A percentile compares a stretch with the other conserved stretches of the same genome.
Evolutionary conservation across 2,888 invertebrate species (phyloP).

Genomic region (Exephanes ischioxanthus): DNA sequence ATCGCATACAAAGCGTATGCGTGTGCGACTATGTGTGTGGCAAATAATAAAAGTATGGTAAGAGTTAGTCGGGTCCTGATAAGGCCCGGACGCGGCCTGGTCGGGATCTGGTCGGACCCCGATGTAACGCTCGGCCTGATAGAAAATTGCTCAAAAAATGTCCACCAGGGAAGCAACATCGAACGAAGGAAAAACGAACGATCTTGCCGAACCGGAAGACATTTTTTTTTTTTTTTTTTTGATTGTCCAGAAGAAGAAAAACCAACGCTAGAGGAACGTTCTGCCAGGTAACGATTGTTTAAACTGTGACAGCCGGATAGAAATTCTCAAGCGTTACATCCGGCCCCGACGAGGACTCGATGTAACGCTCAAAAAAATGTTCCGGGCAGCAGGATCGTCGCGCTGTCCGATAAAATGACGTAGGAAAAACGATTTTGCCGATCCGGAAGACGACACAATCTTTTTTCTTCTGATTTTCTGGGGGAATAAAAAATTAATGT

Average conservation of each 20-base stretch:
- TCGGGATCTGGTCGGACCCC: background rate
- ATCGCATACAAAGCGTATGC: background rate
- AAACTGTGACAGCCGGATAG: background rate
- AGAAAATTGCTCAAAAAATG: no score
- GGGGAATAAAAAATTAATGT: background rate
- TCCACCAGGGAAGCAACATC: no score
- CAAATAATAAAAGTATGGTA: background rate
- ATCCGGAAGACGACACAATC: background rate
- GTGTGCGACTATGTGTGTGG: background rate
- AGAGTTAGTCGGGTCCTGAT: background rate
- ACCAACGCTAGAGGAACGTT: background rate
- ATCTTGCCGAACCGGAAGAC: no score
- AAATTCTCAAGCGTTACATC: background rate
- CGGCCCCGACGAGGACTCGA: background rate
- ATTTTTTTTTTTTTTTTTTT: no score
- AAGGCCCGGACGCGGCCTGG: background rate
- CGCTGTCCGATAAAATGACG: background rate
- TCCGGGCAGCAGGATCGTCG: no score
- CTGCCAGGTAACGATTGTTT: no score
- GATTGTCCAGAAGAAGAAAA: no score
- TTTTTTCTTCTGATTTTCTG: background rate
- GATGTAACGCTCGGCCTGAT: background rate
- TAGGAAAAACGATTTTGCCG: background rate
- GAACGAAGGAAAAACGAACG: no score
- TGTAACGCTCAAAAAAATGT: no score